phyloP scores from a whole-genome alignment of 2,797 vertebrate species.

The Masticophis lateralis region DNA sequence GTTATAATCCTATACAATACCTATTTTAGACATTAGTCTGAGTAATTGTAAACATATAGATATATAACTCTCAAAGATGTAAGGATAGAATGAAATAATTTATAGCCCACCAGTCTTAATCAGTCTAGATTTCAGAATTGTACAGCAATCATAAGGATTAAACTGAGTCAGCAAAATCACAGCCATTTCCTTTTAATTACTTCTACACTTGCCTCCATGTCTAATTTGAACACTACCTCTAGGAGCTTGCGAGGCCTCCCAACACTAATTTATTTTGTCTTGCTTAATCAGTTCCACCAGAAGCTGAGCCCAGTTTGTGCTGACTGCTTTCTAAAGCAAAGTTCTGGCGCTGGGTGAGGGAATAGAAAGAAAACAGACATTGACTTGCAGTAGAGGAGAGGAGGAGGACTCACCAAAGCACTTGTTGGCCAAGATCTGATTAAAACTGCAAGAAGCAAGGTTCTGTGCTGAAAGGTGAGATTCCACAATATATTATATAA shows the following conservation, averaged over 20 bases:
- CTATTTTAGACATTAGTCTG: neutral
- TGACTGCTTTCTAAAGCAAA: constrained; percentile 55
- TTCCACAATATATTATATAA: constrained; percentile 41
- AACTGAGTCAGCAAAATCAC: constrained; percentile 39
- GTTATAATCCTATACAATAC: neutral
- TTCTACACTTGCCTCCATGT: constrained; percentile 72
- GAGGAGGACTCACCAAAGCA: constrained; percentile 30
- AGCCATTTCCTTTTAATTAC: constrained; percentile 68
- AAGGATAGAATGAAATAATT: neutral
- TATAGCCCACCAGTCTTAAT: constrained; percentile 31
- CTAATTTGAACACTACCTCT: constrained; percentile 73
- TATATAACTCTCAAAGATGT: neutral
- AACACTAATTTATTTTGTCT: constrained; percentile 77
- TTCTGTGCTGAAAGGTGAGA: constrained; percentile 39
- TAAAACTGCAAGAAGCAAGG: constrained; percentile 16
- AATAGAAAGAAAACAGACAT: constrained; percentile 49
- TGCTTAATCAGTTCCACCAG: constrained; percentile 62
- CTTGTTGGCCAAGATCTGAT: constrained; percentile 26
- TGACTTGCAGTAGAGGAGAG: neutral
- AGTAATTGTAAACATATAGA: neutral
- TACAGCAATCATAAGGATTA: constrained; percentile 41
- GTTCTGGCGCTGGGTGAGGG: constrained; percentile 37
- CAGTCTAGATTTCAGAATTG: neutral
- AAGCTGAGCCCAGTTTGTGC: constrained; percentile 48
- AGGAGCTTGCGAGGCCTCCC: constrained; percentile 73